Conservation (phyloP, 2,797 vertebrate species). For the Pangasius sanitwongsei region DNA sequence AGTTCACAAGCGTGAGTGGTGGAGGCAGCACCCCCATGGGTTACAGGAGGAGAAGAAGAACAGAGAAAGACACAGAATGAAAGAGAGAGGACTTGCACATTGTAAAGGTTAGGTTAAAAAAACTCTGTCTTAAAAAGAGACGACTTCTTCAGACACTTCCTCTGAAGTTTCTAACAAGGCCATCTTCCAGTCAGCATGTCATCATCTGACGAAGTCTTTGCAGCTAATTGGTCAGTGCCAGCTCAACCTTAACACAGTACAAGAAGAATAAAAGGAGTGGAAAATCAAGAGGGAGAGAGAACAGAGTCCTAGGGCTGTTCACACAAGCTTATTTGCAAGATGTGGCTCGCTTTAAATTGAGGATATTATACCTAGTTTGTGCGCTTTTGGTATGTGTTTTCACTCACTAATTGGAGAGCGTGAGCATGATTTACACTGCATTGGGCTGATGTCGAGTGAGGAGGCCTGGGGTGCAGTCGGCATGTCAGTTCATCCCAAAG, state of each 20-base stretch:
- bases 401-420: conserved; percentile 37
- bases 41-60: conserved; percentile 16
- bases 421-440: conserved; percentile 17
- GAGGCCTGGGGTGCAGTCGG: background rate
- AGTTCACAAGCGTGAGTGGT: conserved; percentile 17
- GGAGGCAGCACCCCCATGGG: conserved; percentile 26
- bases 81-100: background rate
- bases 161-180: conserved; percentile 39
- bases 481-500: background rate
- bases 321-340: conserved; percentile 36
- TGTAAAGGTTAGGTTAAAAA: conserved; percentile 35
- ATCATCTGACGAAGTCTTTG: conserved; percentile 41
- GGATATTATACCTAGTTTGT: conserved; percentile 41
- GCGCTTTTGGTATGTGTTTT: conserved; percentile 31
- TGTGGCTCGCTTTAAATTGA: conserved; percentile 21
- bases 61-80: conserved; percentile 1
- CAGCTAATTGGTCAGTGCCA: conserved; percentile 47
- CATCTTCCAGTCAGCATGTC: conserved; percentile 24
- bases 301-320: conserved; percentile 13
- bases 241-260: conserved; percentile 31
- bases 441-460: background rate
- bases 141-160: conserved; percentile 23
- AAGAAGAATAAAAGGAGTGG: background rate
- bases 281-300: conserved; percentile 12
- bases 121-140: conserved; percentile 22